Percentiles rank a stretch among this genome's conserved stretches.
These are phyloP conservation scores for Trachymyrmex cornetzi DNA, from an alignment of 1,140 invertebrate species.

Conservation along the genomic window DNA sequence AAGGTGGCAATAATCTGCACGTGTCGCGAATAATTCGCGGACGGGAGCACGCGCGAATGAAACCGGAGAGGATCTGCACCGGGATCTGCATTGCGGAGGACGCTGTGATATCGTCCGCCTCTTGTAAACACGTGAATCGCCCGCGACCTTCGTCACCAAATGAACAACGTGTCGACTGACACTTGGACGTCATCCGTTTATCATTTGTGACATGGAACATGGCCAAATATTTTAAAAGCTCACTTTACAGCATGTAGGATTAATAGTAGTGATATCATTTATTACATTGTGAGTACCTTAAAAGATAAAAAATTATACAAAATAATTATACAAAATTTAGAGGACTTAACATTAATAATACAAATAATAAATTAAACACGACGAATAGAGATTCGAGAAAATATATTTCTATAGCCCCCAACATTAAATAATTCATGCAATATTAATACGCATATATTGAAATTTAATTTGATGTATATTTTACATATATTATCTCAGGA, in stretches of 20 bases:
- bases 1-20: slow-evolving; percentile 78
- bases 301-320: neutral
- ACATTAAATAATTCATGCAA: neutral
- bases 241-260: neutral
- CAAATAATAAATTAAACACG: neutral
- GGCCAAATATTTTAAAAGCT: slow-evolving; percentile 18
- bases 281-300: neutral
- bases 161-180: slow-evolving; percentile 30
- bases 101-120: neutral
- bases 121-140: slow-evolving; percentile 47
- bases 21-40: slow-evolving; percentile 76
- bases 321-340: slow-evolving; percentile 13
- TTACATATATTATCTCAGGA: neutral
- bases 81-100: slow-evolving; percentile 51
- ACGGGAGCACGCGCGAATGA: slow-evolving; percentile 75
- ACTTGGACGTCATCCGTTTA: slow-evolving; percentile 22
- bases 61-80: slow-evolving; percentile 71
- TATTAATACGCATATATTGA: neutral
- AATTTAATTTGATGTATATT: neutral
- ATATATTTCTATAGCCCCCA: neutral
- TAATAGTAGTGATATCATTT: neutral
- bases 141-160: slow-evolving; percentile 40
- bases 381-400: neutral
- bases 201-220: slow-evolving; percentile 18
- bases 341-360: neutral